phyloP scores from a whole-genome alignment of 2,888 invertebrate species.

The Melipona bicolor region DNA sequence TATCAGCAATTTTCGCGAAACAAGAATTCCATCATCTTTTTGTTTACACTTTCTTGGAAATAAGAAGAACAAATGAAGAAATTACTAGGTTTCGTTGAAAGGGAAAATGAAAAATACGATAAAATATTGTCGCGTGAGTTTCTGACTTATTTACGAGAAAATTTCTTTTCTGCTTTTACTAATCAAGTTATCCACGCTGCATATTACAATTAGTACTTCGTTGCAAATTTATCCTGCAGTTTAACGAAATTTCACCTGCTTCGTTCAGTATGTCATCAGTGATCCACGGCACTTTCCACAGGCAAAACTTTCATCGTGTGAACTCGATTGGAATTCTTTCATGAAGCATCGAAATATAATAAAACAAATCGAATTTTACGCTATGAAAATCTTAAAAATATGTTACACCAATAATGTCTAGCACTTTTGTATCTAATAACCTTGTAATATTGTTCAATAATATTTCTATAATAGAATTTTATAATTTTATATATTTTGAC shows the following conservation, averaged over 20 bases:
- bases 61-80: background rate
- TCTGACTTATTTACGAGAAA: background rate
- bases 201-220: background rate
- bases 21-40: background rate
- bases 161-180: background rate
- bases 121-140: background rate
- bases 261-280: constrained; percentile 9
- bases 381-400: background rate
- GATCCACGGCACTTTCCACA: constrained; percentile 18
- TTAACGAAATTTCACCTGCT: constrained; percentile 21
- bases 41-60: no score
- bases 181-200: background rate
- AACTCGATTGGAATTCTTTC: background rate
- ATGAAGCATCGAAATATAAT: background rate
- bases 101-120: background rate
- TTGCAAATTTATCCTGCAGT: constrained; percentile 4
- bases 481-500: background rate
- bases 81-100: background rate
- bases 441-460: no score
- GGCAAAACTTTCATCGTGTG: constrained; percentile 18
- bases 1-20: background rate
- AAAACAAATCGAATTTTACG: background rate
- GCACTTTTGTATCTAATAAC: no score
- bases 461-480: no score
- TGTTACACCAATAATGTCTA: background rate